These are phyloP conservation scores for Haplotaxodon microlepis DNA, from an alignment of 2,113 vertebrate genomes.

Conservation along the genomic window DNA sequence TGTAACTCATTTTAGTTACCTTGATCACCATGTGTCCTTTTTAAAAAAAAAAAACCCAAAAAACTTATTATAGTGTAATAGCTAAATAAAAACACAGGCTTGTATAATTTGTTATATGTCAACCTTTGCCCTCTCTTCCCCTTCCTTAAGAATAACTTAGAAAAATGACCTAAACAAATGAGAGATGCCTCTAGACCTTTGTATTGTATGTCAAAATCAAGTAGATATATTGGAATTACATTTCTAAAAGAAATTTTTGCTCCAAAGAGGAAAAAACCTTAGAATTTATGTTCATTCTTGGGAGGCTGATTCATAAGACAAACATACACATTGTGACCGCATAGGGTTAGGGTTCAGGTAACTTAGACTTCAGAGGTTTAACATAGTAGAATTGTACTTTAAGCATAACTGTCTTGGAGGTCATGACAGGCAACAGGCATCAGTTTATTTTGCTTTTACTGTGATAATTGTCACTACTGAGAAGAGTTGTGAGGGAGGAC, in stretches of 20 bases:
- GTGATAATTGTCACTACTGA: not conserved
- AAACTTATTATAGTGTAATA: not conserved
- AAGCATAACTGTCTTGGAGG: not conserved
- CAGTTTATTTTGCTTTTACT: not conserved
- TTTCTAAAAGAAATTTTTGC: not conserved
- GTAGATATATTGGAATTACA: not conserved
- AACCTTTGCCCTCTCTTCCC: not conserved
- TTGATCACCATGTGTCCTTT: not conserved
- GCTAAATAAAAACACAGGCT: not conserved
- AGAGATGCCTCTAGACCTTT: not conserved
- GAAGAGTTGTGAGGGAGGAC: not conserved
- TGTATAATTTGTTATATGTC: not conserved
- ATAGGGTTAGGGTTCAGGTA: not conserved
- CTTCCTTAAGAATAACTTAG: not conserved
- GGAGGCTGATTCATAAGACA: not conserved
- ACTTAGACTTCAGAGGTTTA: not conserved
- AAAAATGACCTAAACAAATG: not conserved
- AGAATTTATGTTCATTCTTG: not conserved
- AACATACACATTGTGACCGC: not conserved
- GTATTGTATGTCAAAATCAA: not conserved
- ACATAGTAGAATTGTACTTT: not conserved
- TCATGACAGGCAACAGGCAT: not conserved
- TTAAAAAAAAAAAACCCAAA: fast-evolving
- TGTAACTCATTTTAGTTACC: not conserved
- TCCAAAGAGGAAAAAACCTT: not conserved